phyloP scores from a whole-genome alignment of 2,113 vertebrate species.

The Lipotes vexillifer region DNA sequence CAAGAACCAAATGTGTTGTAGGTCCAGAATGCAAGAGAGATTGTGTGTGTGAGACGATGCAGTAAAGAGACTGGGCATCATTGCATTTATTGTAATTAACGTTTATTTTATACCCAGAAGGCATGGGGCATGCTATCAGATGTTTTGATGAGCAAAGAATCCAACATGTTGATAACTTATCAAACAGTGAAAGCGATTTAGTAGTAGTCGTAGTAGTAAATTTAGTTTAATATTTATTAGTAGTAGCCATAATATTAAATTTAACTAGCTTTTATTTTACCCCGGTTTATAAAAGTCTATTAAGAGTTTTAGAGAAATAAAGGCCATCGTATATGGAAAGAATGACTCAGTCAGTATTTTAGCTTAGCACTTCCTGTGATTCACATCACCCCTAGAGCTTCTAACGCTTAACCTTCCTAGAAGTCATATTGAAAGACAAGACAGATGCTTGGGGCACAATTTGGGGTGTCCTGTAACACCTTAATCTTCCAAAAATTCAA shows the following conservation, averaged over 20 bases:
- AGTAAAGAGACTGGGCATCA: not conserved
- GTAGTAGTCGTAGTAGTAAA: not conserved
- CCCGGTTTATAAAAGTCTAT: not conserved
- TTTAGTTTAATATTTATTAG: not conserved
- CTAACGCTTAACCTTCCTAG: not conserved
- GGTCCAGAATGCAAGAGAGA: not conserved
- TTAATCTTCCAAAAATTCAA: not conserved
- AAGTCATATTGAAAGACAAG: not conserved
- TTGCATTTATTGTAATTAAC: not conserved
- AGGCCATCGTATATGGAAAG: constrained; percentile 19
- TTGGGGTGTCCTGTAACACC: not conserved
- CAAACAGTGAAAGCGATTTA: not conserved
- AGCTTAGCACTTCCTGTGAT: not conserved
- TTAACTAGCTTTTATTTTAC: not conserved
- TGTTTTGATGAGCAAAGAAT: not conserved
- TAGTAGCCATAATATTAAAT: not conserved
- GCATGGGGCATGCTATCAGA: not conserved
- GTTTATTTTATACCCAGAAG: not conserved
- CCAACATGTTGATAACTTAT: not conserved
- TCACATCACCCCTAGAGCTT: not conserved
- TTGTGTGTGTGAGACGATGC: not conserved
- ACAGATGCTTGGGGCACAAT: not conserved
- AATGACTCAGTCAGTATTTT: constrained; percentile 17
- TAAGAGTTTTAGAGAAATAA: constrained; percentile 11
- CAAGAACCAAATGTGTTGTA: not conserved